Conservation (phyloP, 2,113 vertebrate genomes). For the Cairina moschata region DNA sequence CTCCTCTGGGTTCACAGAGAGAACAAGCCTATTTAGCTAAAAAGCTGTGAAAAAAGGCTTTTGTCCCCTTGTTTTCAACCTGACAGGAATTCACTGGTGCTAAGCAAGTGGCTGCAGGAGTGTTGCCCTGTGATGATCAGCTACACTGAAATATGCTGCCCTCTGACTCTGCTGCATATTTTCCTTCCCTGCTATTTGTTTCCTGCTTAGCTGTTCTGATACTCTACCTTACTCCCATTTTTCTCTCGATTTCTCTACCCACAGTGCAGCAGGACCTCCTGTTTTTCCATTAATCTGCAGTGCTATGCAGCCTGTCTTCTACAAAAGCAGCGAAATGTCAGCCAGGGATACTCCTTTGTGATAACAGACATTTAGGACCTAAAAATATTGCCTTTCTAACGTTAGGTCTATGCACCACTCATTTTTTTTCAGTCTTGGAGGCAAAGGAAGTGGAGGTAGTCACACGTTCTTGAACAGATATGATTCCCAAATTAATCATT, state of each 20-base stretch:
- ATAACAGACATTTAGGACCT: not conserved
- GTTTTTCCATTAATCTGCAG: not conserved
- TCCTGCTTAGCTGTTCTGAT: not conserved
- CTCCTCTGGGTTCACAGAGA: not conserved
- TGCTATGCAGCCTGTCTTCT: rapidly evolving
- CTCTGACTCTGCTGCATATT: not conserved
- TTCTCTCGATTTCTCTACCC: not conserved
- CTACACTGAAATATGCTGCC: not conserved
- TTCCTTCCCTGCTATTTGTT: not conserved
- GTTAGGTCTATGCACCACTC: not conserved
- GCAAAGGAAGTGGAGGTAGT: not conserved
- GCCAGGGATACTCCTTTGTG: not conserved
- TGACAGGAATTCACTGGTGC: not conserved
- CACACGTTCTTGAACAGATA: not conserved
- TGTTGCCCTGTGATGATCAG: not conserved
- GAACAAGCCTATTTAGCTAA: not conserved
- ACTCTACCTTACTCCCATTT: not conserved
- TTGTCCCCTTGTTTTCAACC: not conserved
- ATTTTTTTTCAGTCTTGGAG: not conserved
- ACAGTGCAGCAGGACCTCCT: not conserved
- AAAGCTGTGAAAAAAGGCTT: not conserved
- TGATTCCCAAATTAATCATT: not conserved
- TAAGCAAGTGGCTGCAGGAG: not conserved
- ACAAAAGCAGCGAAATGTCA: not conserved
- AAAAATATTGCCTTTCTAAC: not conserved